phyloP scores from a whole-genome alignment of 2,888 invertebrate genomes.

The Eudemis profundana region DNA sequence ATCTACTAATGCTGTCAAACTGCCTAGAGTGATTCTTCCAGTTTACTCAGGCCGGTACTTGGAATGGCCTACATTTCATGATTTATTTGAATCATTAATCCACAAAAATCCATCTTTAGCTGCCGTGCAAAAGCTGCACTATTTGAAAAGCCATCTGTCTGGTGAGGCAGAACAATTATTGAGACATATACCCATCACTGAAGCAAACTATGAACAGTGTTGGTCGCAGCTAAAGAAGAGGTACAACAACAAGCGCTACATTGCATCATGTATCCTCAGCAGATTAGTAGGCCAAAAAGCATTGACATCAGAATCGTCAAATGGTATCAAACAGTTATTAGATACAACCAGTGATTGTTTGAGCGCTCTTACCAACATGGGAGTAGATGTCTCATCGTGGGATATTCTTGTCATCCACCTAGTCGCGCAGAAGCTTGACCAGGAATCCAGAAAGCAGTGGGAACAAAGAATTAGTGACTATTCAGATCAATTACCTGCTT shows the following conservation, averaged over 20 bases:
- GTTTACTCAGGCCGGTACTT: constrained; percentile 28
- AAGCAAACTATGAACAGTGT: constrained; percentile 19
- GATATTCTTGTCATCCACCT: constrained; percentile 42
- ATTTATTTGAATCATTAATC: constrained; percentile 28
- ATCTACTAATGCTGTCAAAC: background rate
- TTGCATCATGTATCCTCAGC: constrained; percentile 36
- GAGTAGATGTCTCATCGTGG: constrained; percentile 22
- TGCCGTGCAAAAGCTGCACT: constrained; percentile 31
- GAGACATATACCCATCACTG: constrained; percentile 3
- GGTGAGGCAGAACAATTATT: constrained; percentile 13
- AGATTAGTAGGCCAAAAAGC: too few species aligned
- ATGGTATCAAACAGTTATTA: constrained; percentile 25
- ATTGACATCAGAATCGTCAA: constrained; percentile 20
- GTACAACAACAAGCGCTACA: constrained; percentile 43
- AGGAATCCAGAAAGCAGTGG: too few species aligned
- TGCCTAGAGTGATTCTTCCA: background rate
- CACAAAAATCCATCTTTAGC: constrained; percentile 23
- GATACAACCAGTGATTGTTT: constrained; percentile 40
- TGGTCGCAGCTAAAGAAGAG: constrained; percentile 39
- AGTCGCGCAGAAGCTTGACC: constrained; percentile 42
- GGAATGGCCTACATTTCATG: constrained; percentile 34
- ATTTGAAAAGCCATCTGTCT: constrained; percentile 14
- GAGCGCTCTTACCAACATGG: constrained; percentile 9
- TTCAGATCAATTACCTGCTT: constrained; percentile 20
- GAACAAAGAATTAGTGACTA: constrained; percentile 36